Evolutionary conservation across 2,113 vertebrate genomes (phyloP).

Genomic region (Rhadina sibilatrix): DNA sequence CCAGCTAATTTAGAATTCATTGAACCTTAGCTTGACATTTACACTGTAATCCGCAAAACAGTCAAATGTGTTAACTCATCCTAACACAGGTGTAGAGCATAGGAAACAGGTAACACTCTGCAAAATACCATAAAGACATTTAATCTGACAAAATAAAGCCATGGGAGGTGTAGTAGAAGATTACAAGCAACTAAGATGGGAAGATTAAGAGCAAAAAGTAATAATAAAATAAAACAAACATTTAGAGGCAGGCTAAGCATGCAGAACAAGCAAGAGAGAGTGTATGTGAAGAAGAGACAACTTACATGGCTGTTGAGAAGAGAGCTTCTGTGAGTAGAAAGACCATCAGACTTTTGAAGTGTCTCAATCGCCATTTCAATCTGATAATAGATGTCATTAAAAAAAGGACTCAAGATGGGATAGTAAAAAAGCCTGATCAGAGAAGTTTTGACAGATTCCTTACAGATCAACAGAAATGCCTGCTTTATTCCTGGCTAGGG

Average conservation of each 20-base stretch:
- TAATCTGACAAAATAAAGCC: constrained; percentile 55
- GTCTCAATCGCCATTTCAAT: constrained; percentile 90
- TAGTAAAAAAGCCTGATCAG: constrained; percentile 81
- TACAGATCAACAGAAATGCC: constrained; percentile 62
- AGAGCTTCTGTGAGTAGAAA: constrained; percentile 87
- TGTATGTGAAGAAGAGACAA: constrained; percentile 80
- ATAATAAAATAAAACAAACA: constrained; percentile 76
- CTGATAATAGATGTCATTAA: constrained; percentile 89
- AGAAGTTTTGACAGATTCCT: constrained; percentile 76
- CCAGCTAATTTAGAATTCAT: background rate
- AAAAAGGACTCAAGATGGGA: constrained; percentile 86
- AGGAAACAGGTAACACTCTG: constrained; percentile 31
- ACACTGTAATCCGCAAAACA: background rate
- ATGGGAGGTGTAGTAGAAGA: constrained; percentile 55
- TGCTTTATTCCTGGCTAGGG: constrained; percentile 47
- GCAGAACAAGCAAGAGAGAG: constrained; percentile 79
- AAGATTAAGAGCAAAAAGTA: constrained; percentile 72
- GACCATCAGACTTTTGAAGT: constrained; percentile 88
- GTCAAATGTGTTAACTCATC: background rate
- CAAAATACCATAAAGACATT: constrained; percentile 49
- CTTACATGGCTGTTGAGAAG: constrained; percentile 90
- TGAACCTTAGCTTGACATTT: background rate
- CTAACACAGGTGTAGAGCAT: constrained; percentile 9
- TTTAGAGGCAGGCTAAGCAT: constrained; percentile 79
- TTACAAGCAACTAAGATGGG: constrained; percentile 65